Conservation (phyloP, 2,113 vertebrate genomes). For the Lutjanus erythropterus region DNA sequence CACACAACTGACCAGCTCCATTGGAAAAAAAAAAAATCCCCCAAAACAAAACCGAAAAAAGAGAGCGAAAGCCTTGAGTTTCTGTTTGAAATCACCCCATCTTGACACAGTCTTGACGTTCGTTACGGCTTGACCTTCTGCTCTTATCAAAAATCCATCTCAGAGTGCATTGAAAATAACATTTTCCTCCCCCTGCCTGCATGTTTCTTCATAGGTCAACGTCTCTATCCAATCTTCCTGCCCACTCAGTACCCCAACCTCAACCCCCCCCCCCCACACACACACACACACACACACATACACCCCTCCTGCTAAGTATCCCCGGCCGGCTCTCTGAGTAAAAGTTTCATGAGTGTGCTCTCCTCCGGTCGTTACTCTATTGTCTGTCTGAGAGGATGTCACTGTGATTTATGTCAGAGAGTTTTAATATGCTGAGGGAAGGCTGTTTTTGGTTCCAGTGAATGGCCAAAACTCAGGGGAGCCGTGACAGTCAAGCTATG, state of each 20-base stretch:
- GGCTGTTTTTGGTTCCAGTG: conserved; percentile 58
- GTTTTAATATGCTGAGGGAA: conserved; percentile 73
- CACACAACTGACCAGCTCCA: conserved; percentile 15
- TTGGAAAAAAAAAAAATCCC: background rate
- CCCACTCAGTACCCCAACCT: conserved; percentile 44
- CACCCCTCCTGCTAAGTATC: conserved; percentile 37
- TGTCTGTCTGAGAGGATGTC: conserved; percentile 74
- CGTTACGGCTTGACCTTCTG: conserved; percentile 47
- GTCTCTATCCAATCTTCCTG: conserved; percentile 58
- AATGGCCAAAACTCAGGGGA: conserved; percentile 67
- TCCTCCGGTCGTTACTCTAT: conserved; percentile 65
- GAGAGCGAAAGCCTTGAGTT: background rate
- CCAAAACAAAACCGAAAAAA: background rate
- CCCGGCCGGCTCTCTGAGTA: conserved; percentile 47
- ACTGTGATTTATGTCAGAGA: conserved; percentile 75
- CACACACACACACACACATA: too few relatives aligned
- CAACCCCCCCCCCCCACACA: background rate
- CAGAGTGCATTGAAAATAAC: conserved; percentile 32
- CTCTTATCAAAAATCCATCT: conserved; percentile 50
- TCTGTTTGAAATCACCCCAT: conserved; percentile 9
- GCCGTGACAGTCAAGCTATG: conserved; percentile 57
- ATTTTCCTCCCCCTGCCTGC: conserved; percentile 3
- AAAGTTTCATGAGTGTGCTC: conserved; percentile 69
- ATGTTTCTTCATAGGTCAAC: conserved; percentile 62
- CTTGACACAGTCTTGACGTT: conserved; percentile 40